Percentiles rank a stretch among this genome's conserved stretches.
phyloP scores from a whole-genome alignment of 2,113 vertebrate genomes.

The Erpornis zantholeuca region DNA sequence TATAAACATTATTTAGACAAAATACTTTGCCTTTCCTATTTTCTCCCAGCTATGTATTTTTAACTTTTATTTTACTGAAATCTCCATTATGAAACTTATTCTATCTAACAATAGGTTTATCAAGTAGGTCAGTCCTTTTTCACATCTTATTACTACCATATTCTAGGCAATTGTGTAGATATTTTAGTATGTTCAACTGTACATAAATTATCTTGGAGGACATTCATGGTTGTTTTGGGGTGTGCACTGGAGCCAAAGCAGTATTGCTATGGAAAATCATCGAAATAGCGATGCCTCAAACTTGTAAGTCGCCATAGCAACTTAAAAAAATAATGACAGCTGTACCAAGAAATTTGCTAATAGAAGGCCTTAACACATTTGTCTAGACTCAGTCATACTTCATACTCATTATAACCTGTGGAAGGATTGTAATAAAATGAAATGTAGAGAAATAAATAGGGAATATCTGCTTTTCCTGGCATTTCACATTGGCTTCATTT shows the following conservation, averaged over 20 bases:
- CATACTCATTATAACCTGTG: conserved; percentile 1
- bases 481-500: not conserved
- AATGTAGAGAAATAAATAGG: not conserved
- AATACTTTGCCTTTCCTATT: not conserved
- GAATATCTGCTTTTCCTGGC: not conserved
- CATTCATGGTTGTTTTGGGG: not conserved
- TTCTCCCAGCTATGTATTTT: not conserved
- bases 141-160: not conserved
- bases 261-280: conserved; percentile 36
- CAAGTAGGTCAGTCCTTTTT: not conserved
- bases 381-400: conserved; percentile 13
- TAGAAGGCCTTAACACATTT: conserved; percentile 45
- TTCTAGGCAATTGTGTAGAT: not conserved
- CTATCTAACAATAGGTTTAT: not conserved
- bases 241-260: not conserved
- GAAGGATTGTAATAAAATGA: not conserved
- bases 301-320: conserved; percentile 43
- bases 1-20: not conserved
- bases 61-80: not conserved
- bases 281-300: not conserved
- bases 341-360: conserved; percentile 47
- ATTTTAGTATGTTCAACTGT: not conserved
- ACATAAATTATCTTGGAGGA: conserved; percentile 6
- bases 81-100: not conserved
- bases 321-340: conserved; percentile 60